Conservation (phyloP, 2,113 vertebrate genomes). For the Coptodon rendalli region DNA sequence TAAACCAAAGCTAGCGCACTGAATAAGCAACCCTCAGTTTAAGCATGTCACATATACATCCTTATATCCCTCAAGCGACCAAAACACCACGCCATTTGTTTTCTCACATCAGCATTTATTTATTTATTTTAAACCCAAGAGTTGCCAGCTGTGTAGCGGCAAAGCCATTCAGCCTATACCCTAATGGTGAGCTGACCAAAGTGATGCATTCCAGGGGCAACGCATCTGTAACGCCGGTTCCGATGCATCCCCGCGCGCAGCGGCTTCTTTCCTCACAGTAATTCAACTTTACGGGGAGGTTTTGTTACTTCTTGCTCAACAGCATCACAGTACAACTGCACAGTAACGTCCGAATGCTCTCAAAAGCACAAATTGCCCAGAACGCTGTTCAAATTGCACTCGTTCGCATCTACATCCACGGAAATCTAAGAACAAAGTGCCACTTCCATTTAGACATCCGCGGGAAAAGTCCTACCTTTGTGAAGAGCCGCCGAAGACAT, state of each 20-base stretch:
- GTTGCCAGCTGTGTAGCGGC: slow-evolving; percentile 18
- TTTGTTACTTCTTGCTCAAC: not conserved
- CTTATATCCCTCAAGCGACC: not conserved
- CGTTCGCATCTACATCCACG: not conserved
- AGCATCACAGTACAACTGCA: not conserved
- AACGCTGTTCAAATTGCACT: not conserved
- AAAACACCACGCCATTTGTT: not conserved
- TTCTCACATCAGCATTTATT: not conserved
- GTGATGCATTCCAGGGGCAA: slow-evolving; percentile 13
- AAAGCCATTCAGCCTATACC: not conserved
- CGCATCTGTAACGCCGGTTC: not conserved
- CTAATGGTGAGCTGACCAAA: slow-evolving; percentile 18
- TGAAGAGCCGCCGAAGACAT: slow-evolving; percentile 77
- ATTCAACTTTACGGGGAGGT: slow-evolving; percentile 50
- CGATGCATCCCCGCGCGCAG: not conserved
- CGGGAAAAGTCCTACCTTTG: slow-evolving; percentile 75
- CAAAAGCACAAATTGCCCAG: not conserved
- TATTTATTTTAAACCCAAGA: not conserved
- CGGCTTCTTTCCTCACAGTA: not conserved
- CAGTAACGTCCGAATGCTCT: not conserved
- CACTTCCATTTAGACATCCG: not conserved
- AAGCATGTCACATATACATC: not conserved
- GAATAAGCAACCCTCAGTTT: not conserved
- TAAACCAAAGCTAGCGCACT: not conserved
- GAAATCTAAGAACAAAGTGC: slow-evolving; percentile 1